Evolutionary conservation across 2,797 vertebrate species (phyloP).

Genomic region (Paedocypris micromegethes): DNA sequence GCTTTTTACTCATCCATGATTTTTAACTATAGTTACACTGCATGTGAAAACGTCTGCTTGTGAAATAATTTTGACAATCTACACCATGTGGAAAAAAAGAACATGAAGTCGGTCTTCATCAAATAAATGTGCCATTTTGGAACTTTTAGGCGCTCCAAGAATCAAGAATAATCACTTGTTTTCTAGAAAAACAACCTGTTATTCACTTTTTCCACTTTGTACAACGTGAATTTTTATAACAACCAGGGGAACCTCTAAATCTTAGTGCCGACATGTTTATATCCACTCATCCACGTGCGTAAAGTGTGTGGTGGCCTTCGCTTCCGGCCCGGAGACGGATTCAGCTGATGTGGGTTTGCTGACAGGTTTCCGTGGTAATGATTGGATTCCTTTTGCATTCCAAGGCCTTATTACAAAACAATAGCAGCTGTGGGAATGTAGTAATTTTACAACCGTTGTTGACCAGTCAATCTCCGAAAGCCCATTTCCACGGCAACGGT

Average conservation of each 20-base stretch:
- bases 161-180: too few relatives aligned
- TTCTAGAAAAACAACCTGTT: constrained; percentile 16
- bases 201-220: constrained; percentile 3
- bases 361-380: constrained; percentile 41
- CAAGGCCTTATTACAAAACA: constrained; percentile 29
- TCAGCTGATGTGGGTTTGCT: constrained; percentile 19
- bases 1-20: too few relatives aligned
- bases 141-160: too few relatives aligned
- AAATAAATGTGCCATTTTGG: too few relatives aligned
- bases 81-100: too few relatives aligned
- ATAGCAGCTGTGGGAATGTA: constrained; percentile 39
- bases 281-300: constrained; percentile 20
- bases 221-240: constrained; percentile 19
- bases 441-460: constrained; percentile 42
- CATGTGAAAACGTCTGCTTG: too few relatives aligned
- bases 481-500: constrained; percentile 27
- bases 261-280: constrained; percentile 22
- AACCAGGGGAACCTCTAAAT: constrained; percentile 16
- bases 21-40: too few relatives aligned
- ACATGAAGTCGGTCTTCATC: too few relatives aligned
- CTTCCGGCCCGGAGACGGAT: constrained; percentile 20
- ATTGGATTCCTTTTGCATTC: constrained; percentile 36
- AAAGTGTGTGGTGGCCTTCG: background rate
- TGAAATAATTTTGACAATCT: too few relatives aligned
- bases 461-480: constrained; percentile 30